Conservation (phyloP, 1,140 invertebrate genomes). For the Chironomus tepperi region DNA sequence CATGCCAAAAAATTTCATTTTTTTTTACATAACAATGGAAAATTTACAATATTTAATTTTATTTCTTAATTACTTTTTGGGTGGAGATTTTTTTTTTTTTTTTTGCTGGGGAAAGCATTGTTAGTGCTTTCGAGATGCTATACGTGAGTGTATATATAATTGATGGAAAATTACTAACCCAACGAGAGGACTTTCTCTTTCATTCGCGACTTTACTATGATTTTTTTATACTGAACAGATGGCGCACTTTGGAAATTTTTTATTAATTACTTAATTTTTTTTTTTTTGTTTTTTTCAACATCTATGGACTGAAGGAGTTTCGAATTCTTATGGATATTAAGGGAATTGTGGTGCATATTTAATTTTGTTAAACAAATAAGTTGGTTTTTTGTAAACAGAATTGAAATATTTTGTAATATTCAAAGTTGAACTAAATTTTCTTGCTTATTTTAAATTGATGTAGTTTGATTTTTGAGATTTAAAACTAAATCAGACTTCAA, state of each 20-base stretch:
- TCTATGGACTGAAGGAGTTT: too few species aligned
- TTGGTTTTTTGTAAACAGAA: too few species aligned
- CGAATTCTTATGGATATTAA: too few species aligned
- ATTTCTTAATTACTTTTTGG: constrained; percentile 21
- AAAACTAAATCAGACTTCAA: too few species aligned
- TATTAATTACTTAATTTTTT: constrained; percentile 20
- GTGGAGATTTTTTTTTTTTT: constrained; percentile 17
- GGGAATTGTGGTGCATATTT: too few species aligned
- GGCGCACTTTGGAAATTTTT: not conserved
- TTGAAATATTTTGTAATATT: too few species aligned
- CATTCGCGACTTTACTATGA: too few species aligned
- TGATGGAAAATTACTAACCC: constrained; percentile 16
- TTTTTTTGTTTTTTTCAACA: too few species aligned
- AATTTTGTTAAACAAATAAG: too few species aligned
- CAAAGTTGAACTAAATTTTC: too few species aligned
- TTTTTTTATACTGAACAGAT: constrained; percentile 1
- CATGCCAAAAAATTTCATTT: not conserved
- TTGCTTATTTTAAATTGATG: too few species aligned
- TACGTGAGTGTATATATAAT: constrained; percentile 16
- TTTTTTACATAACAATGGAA: constrained; percentile 17
- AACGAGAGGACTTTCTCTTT: constrained; percentile 2
- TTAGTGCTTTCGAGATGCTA: not conserved
- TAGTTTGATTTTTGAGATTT: too few species aligned
- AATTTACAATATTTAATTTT: constrained; percentile 22
- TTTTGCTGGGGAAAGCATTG: not conserved